Evolutionary conservation across 2,888 invertebrate species (phyloP).

Genomic region (Laspeyria flexula): DNA sequence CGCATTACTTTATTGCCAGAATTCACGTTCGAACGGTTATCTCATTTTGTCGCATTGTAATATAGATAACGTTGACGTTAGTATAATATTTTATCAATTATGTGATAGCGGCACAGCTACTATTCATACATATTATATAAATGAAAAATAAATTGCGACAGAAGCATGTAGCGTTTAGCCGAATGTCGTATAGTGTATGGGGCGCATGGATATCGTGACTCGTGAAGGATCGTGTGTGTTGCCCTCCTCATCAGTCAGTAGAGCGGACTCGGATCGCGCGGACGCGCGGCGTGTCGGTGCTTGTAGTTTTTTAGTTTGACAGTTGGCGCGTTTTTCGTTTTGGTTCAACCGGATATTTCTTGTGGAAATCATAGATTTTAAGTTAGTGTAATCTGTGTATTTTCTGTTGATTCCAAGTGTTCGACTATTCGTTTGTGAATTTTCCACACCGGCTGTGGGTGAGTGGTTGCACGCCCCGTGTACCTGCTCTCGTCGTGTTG

Average conservation of each 20-base stretch:
- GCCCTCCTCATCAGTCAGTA: conserved; percentile 72
- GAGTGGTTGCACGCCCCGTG: conserved; percentile 78
- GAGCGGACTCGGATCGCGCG: conserved; percentile 83
- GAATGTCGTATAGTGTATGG: conserved; percentile 60
- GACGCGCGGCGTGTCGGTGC: conserved; percentile 82
- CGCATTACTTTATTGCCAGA: conserved; percentile 71
- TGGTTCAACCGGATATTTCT: conserved; percentile 70
- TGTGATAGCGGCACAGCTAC: conserved; percentile 70
- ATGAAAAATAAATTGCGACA: conserved; percentile 78
- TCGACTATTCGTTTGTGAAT: conserved; percentile 81
- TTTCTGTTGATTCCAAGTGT: conserved; percentile 79
- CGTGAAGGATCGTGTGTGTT: conserved; percentile 47
- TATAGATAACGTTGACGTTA: conserved; percentile 75
- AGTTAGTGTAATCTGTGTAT: conserved; percentile 84
- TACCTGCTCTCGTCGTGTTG: conserved; percentile 70
- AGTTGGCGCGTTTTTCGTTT: conserved; percentile 85
- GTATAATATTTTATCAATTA: conserved; percentile 78
- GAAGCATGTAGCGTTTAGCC: conserved; percentile 59
- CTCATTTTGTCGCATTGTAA: conserved; percentile 81
- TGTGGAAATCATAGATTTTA: conserved; percentile 84
- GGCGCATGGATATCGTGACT: conserved; percentile 54
- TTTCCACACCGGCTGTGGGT: conserved; percentile 78
- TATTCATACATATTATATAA: conserved; percentile 71
- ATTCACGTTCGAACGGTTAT: conserved; percentile 72
- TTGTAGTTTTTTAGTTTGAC: conserved; percentile 86